Conservation (phyloP, 2,797 vertebrate species). For the Neosalanx taihuensis region DNA sequence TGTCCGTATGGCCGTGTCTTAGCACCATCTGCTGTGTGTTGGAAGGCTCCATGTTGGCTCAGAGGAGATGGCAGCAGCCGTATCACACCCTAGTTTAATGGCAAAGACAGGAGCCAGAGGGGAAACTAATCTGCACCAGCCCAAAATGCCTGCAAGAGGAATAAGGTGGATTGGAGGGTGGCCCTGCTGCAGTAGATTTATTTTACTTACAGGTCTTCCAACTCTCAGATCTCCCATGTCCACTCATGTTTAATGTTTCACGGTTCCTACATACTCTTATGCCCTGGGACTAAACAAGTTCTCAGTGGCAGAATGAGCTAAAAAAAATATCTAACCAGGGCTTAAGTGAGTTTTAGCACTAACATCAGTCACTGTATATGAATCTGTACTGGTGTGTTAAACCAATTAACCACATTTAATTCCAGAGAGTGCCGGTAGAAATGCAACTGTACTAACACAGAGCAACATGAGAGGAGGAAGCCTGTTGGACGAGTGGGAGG, state of each 20-base stretch:
- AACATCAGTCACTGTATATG: slow-evolving; percentile 39
- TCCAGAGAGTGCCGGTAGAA: slow-evolving; percentile 24
- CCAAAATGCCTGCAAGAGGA: background rate
- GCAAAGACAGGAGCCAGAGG: background rate
- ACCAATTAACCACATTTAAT: slow-evolving; percentile 46
- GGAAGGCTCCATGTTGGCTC: slow-evolving; percentile 33
- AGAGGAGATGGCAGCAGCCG: background rate
- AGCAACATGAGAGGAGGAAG: slow-evolving; percentile 30
- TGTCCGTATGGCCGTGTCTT: slow-evolving; percentile 29
- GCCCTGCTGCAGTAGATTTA: background rate
- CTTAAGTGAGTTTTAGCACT: slow-evolving; percentile 25
- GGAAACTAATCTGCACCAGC: background rate
- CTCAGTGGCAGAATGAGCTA: too few relatives aligned
- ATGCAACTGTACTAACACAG: slow-evolving; percentile 41
- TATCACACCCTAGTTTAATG: background rate
- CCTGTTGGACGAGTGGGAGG: slow-evolving; percentile 26
- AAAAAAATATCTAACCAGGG: slow-evolving; percentile 15
- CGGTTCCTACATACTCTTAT: background rate
- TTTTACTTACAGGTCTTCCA: background rate
- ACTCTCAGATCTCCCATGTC: background rate
- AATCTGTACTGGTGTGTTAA: slow-evolving; percentile 34
- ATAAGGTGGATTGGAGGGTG: background rate
- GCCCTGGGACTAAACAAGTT: slow-evolving; percentile 18
- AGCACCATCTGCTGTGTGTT: slow-evolving; percentile 46
- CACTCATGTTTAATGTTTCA: background rate